Evolutionary conservation across 2,113 vertebrate species (phyloP).

Genomic region (Urocynchramus pylzowi): DNA sequence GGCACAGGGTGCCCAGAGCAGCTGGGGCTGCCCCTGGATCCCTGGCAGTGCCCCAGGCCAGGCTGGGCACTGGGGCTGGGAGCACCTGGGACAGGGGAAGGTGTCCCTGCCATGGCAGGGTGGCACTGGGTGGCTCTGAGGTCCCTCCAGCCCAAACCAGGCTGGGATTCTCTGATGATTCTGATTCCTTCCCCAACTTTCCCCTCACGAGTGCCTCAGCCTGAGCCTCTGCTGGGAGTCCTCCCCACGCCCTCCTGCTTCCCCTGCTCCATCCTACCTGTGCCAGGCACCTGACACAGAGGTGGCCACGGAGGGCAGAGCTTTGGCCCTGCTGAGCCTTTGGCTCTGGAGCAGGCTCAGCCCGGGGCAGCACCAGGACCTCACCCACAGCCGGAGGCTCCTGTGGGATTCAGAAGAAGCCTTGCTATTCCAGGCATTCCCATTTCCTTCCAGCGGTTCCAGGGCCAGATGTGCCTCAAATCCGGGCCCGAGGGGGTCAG

Average conservation of each 20-base stretch:
- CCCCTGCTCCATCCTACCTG: too few relatives aligned
- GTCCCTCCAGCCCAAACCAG: neutral
- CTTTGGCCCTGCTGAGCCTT: neutral
- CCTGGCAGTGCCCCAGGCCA: too few relatives aligned
- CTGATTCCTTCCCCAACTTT: neutral
- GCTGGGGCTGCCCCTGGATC: too few relatives aligned
- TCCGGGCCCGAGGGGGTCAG: neutral
- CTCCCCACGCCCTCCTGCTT: accelerated
- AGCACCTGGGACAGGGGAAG: neutral
- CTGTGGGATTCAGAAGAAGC: neutral
- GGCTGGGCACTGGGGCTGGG: too few relatives aligned
- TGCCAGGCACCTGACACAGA: too few relatives aligned
- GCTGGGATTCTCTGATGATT: neutral
- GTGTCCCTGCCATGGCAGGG: neutral
- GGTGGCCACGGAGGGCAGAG: accelerated
- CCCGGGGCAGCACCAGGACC: neutral
- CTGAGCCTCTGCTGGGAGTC: neutral
- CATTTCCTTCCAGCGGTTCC: neutral
- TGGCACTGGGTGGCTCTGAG: accelerated
- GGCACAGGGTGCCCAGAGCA: too few relatives aligned
- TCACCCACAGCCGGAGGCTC: neutral
- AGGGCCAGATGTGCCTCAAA: neutral
- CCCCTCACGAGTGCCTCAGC: neutral
- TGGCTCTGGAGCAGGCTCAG: neutral
- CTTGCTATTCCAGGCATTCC: neutral